Conservation (phyloP, 1,140 invertebrate genomes). For the Drosophila cardini region DNA sequence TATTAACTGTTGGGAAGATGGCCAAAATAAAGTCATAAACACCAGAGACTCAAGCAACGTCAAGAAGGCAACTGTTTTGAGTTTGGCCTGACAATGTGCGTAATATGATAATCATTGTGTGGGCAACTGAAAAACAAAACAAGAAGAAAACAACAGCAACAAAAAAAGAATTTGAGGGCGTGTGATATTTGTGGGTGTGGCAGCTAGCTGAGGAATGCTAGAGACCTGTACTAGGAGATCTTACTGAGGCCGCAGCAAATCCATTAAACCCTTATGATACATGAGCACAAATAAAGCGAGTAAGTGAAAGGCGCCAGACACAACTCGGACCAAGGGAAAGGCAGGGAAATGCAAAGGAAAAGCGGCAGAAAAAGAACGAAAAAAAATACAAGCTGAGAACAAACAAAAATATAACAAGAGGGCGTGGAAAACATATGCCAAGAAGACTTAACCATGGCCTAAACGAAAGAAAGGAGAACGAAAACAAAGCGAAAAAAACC, state of each 20-base stretch:
- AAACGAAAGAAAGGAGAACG: conserved; percentile 28
- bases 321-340: conserved; percentile 23
- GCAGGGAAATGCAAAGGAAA: conserved; percentile 5
- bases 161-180: conserved; percentile 40
- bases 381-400: conserved; percentile 24
- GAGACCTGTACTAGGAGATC: conserved; percentile 29
- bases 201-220: conserved; percentile 49
- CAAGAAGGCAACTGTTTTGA: conserved; percentile 14
- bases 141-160: neutral
- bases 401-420: conserved; percentile 57
- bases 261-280: conserved; percentile 83
- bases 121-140: conserved; percentile 24
- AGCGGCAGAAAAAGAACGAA: conserved; percentile 21
- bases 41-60: conserved; percentile 18
- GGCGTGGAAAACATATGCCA: conserved; percentile 72
- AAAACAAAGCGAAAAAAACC: conserved; percentile 35
- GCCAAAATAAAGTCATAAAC: conserved; percentile 80
- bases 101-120: conserved; percentile 82
- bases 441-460: conserved; percentile 30
- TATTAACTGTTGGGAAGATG: conserved; percentile 72
- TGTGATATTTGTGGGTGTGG: conserved; percentile 59
- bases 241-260: conserved; percentile 62
- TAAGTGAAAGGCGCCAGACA: conserved; percentile 74
- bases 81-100: conserved; percentile 55
- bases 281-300: conserved; percentile 78